A percentile compares a stretch with the other conserved stretches of the same genome.
Conservation (phyloP, 2,113 vertebrate genomes). For the Corvus cornix region DNA sequence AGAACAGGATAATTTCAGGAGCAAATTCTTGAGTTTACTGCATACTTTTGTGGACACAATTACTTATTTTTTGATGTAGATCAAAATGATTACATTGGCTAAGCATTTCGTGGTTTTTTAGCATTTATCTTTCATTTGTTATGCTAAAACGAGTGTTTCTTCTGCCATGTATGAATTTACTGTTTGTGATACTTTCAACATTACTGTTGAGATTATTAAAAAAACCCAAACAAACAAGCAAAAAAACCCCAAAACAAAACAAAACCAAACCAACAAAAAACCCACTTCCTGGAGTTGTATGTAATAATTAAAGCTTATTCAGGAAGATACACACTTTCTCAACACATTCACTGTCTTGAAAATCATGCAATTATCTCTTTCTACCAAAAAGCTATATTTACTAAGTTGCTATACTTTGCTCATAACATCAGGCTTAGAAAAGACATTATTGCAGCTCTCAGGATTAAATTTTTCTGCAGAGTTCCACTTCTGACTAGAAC, state of each 20-base stretch:
- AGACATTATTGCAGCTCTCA: not conserved
- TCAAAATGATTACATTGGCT: not conserved
- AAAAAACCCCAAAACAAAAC: not conserved
- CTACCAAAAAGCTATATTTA: not conserved
- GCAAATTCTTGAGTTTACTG: not conserved
- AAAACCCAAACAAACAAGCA: not conserved
- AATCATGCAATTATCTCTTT: not conserved
- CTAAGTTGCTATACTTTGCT: not conserved
- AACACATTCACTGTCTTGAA: not conserved
- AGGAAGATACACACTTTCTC: not conserved
- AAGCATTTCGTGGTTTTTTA: not conserved
- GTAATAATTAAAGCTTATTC: not conserved
- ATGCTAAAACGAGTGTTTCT: not conserved
- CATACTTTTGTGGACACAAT: not conserved
- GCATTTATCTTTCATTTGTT: not conserved
- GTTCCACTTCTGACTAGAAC: not conserved
- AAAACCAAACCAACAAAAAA: not conserved
- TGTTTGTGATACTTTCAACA: not conserved
- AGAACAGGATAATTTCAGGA: not conserved
- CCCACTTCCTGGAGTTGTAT: not conserved
- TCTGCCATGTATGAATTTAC: not conserved
- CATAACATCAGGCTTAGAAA: not conserved
- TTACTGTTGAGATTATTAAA: not conserved
- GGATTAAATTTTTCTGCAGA: not conserved
- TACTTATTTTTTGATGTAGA: not conserved